Evolutionary conservation across 2,797 vertebrate species (phyloP).

Genomic region (Nothura maculosa): DNA sequence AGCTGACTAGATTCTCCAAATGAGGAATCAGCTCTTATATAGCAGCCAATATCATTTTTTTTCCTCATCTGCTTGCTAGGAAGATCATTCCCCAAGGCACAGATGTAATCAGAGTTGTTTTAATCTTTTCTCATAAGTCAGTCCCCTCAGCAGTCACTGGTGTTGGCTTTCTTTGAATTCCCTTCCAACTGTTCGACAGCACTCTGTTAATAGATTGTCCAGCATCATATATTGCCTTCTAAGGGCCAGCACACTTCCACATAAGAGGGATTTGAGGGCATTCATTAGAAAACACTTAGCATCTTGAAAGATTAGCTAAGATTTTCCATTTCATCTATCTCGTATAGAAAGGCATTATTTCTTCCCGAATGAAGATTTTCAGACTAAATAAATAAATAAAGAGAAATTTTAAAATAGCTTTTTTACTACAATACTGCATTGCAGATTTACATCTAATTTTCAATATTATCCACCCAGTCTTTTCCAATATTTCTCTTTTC

Average conservation of each 20-base stretch:
- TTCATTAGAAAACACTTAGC: background rate
- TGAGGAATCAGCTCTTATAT: background rate
- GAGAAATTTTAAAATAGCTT: background rate
- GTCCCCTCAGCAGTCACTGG: background rate
- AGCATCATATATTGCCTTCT: background rate
- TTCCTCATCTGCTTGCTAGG: background rate
- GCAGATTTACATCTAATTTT: background rate
- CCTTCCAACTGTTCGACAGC: background rate
- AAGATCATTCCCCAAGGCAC: background rate
- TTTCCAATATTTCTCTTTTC: constrained; percentile 39
- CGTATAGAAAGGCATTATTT: background rate
- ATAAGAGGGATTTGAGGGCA: background rate
- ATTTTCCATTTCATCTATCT: background rate
- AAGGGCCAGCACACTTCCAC: background rate
- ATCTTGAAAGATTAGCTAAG: background rate
- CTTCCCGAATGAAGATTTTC: background rate
- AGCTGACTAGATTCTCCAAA: background rate
- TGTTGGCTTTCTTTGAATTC: background rate
- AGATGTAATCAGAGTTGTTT: constrained; percentile 21
- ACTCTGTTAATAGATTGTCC: background rate
- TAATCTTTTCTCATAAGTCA: background rate
- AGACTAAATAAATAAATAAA: background rate
- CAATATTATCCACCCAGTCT: constrained; percentile 28
- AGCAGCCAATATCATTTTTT: background rate
- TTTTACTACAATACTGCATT: background rate